Evolutionary conservation across 2,888 invertebrate species (phyloP).

Genomic region (Pandemis heparana): DNA sequence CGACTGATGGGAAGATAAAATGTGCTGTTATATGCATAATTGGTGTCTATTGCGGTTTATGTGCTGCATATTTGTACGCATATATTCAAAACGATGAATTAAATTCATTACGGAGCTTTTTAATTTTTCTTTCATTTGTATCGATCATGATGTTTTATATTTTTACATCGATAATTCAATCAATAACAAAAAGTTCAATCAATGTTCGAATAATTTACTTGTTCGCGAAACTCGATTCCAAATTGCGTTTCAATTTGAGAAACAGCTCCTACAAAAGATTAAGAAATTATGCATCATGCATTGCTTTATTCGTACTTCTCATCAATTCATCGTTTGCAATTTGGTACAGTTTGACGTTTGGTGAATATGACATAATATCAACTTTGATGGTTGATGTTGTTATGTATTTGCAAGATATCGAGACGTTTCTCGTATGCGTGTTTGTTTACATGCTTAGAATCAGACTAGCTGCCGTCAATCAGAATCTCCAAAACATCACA

Average conservation of each 20-base stretch:
- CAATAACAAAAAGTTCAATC: neutral
- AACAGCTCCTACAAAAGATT: neutral
- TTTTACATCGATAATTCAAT: neutral
- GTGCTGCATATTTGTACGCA: neutral
- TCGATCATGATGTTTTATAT: neutral
- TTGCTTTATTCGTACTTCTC: neutral
- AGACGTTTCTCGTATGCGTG: neutral
- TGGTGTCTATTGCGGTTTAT: neutral
- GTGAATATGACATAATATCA: neutral
- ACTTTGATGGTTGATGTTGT: neutral
- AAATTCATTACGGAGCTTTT: neutral
- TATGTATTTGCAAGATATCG: neutral
- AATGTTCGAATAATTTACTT: neutral
- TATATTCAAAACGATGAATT: neutral
- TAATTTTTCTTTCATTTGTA: neutral
- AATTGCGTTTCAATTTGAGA: neutral
- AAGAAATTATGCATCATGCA: neutral
- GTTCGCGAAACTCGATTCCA: neutral
- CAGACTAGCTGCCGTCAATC: neutral
- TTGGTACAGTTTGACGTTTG: neutral
- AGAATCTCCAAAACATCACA: neutral
- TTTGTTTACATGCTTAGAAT: neutral
- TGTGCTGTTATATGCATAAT: neutral
- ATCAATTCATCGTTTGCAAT: neutral
- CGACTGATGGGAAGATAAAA: neutral